Evolutionary conservation across 2,888 invertebrate species (phyloP), one percentile per base, ranked within the genome.

Genomic region (Tenthredo amoena): DNA sequence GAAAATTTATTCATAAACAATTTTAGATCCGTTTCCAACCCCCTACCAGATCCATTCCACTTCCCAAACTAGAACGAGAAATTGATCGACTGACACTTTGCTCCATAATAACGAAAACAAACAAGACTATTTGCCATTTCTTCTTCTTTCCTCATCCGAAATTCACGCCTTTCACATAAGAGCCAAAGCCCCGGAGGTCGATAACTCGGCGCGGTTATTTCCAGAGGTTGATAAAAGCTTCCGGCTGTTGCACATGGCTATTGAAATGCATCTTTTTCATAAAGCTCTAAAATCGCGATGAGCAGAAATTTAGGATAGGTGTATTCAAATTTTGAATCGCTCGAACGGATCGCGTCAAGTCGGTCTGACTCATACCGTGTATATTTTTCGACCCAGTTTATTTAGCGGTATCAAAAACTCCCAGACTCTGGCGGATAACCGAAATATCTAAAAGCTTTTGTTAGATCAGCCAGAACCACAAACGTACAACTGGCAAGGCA

Each of bases 1-100:
- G n/a, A 43, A 43, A 74, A 74, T 74, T 74, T 74, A 74, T 43
- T 40, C 43, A 43, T 31, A 43, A 74, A 74, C 74, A 74, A 74
- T 21, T 74, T 74, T 43, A 74, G 21, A 43, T 43, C 18, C 4
- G 34, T 68, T 34, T 26, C 26, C 68, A n/a, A 26, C 12, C 21
- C n/a, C 10, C 2, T 10, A 0, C 21, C 10, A 62, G 26, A 62
- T 62, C 26, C 9, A 62, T 62, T 26, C 12, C 55, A 55, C 50
- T 50, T 1, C 5, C 1, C 1, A 55, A 50, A 5, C 18, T 4
- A 50, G 15, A 50, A 15, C 4, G 0, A 47, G 15, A 47, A 43
- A 43, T 43, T 43, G 9, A 43, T 10, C 9, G 7, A 40, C 40
- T 40, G 40, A 1, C 40, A 40, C 40, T 40, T 6, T 6, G 37